These are phyloP conservation scores for Agriotes lineatus DNA, from an alignment of 2,888 invertebrate species.

Conservation along the genomic window DNA sequence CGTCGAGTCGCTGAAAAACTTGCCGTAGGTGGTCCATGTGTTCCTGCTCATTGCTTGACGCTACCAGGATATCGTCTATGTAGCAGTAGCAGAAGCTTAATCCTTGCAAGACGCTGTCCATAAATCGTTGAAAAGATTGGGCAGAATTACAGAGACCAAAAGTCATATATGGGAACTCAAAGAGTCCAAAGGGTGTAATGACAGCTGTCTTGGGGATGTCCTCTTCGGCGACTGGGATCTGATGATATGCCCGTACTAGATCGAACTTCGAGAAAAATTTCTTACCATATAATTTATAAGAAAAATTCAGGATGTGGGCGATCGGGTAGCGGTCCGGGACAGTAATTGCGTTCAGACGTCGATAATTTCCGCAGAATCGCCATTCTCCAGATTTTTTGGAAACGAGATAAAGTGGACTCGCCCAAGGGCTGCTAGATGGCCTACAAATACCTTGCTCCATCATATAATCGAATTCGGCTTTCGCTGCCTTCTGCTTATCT, in stretches of 20 bases:
- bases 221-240: conserved; percentile 2
- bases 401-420: conserved; percentile 58
- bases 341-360: not conserved
- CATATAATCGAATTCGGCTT: conserved; percentile 29
- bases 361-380: not conserved
- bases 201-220: conserved; percentile 3
- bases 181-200: not conserved
- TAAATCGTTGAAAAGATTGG: not conserved
- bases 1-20: not conserved
- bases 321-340: not conserved
- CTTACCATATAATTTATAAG: not conserved
- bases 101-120: not conserved
- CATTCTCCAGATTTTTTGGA: not conserved
- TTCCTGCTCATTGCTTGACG: not conserved
- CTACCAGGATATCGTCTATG: conserved; percentile 10
- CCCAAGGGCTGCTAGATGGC: conserved; percentile 62
- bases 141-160: not conserved
- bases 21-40: not conserved
- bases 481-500: not conserved
- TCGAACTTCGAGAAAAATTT: not conserved
- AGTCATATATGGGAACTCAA: not conserved
- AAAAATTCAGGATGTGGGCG: not conserved
- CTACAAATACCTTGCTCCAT: conserved; percentile 61
- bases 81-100: not conserved
- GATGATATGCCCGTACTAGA: not conserved